A percentile compares a stretch with the other conserved stretches of the same genome.
These are phyloP conservation scores for Brachylomia viminalis DNA, from an alignment of 2,888 invertebrate species.

Conservation along the genomic window DNA sequence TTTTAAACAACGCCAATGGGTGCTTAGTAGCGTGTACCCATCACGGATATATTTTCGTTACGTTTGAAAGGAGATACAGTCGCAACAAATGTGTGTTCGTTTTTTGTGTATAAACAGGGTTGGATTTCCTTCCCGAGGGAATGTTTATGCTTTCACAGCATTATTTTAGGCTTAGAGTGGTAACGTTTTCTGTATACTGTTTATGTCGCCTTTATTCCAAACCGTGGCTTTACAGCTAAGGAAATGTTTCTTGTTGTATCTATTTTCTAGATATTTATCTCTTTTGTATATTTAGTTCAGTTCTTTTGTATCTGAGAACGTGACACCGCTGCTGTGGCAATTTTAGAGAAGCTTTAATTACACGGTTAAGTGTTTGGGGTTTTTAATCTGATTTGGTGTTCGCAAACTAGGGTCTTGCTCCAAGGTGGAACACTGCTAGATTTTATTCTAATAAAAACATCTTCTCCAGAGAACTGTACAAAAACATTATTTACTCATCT, in stretches of 20 bases:
- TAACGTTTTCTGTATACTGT: constrained; percentile 55
- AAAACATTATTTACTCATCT: background rate
- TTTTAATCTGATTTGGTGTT: background rate
- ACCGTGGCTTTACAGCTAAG: constrained; percentile 40
- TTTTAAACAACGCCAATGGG: background rate
- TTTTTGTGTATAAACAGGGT: constrained; percentile 71
- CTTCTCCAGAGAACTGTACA: background rate
- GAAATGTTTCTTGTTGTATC: constrained; percentile 39
- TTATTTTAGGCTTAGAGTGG: constrained; percentile 68
- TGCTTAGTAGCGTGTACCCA: constrained; percentile 14
- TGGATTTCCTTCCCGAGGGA: constrained; percentile 64
- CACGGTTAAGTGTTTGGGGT: background rate
- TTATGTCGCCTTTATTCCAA: constrained; percentile 52
- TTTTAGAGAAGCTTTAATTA: background rate
- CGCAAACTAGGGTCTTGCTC: background rate
- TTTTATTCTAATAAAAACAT: background rate
- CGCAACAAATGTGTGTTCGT: constrained; percentile 66
- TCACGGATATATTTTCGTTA: constrained; percentile 63
- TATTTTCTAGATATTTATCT: constrained; percentile 46
- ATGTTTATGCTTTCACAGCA: constrained; percentile 65
- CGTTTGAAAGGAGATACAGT: constrained; percentile 63
- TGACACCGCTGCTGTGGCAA: background rate
- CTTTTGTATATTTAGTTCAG: constrained; percentile 12
- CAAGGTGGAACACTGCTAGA: background rate
- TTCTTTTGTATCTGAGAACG: background rate